Percentiles rank a stretch among this genome's conserved stretches.
Evolutionary conservation across 2,113 vertebrate genomes (phyloP).

Genomic region (Dipodomys merriami): DNA sequence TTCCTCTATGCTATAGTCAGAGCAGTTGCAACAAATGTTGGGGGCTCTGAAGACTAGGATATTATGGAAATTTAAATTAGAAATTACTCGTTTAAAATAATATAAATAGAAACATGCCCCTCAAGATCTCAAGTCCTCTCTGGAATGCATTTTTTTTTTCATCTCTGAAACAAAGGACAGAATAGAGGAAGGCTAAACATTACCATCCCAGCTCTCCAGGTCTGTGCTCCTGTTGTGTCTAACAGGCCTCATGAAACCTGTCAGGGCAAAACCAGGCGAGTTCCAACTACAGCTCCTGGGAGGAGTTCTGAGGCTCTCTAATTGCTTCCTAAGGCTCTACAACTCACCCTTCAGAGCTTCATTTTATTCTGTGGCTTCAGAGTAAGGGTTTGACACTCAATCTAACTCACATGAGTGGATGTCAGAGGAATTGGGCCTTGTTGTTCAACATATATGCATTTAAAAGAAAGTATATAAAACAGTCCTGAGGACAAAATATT

Average conservation of each 20-base stretch:
- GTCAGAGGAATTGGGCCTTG: neutral
- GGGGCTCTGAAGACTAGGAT: neutral
- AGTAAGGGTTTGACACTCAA: neutral
- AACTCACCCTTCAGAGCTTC: neutral
- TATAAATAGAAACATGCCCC: neutral
- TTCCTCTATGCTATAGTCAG: neutral
- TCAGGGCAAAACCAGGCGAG: constrained; percentile 37
- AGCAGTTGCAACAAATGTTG: neutral
- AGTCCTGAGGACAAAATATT: constrained; percentile 9
- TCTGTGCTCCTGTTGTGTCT: neutral
- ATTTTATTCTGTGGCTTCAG: neutral
- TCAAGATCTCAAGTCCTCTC: neutral
- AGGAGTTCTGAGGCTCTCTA: neutral
- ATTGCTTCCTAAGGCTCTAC: neutral
- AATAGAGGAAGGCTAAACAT: neutral
- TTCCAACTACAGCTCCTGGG: neutral
- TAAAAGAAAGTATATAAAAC: constrained; percentile 21
- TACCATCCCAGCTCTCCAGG: neutral
- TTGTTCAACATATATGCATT: neutral
- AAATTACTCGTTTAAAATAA: constrained; percentile 11
- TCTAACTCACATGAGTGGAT: neutral
- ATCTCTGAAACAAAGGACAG: constrained; percentile 21
- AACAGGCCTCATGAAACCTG: constrained; percentile 14
- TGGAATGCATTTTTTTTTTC: constrained; percentile 15
- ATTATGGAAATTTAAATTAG: neutral